Conservation (phyloP, 2,797 vertebrate species). For the Ptychobarbus kaznakovi region DNA sequence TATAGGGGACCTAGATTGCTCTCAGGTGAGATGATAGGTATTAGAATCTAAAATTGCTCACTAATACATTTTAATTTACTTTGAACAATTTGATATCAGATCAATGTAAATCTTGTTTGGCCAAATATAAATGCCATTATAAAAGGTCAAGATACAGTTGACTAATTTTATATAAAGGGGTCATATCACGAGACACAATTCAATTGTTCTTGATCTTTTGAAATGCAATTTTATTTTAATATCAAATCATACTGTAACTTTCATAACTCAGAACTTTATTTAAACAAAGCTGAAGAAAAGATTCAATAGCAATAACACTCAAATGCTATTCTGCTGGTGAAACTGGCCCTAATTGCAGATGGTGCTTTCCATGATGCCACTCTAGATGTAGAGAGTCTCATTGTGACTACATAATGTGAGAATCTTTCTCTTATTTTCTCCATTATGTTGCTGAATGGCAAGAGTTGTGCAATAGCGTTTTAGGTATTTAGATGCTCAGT, state of each 20-base stretch:
- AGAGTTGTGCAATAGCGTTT: neutral
- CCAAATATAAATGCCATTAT: neutral
- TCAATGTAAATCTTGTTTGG: neutral
- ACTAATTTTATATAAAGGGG: neutral
- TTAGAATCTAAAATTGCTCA: neutral
- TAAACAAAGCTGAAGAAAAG: neutral
- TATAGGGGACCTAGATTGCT: neutral
- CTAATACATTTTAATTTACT: neutral
- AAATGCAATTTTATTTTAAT: neutral
- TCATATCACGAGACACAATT: neutral
- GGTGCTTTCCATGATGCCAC: neutral
- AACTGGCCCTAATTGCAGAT: neutral
- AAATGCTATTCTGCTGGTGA: neutral
- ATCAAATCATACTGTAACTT: neutral
- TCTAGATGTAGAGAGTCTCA: neutral
- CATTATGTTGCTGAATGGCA: constrained; percentile 8
- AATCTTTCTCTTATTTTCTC: neutral
- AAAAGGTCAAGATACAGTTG: neutral
- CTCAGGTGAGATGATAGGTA: neutral
- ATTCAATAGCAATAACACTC: no score
- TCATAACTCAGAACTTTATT: neutral
- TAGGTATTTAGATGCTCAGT: neutral
- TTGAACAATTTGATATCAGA: neutral
- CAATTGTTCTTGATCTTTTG: neutral
- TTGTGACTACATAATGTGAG: neutral